phyloP scores from a whole-genome alignment of 2,888 invertebrate species.

The Drosophila anomalata region DNA sequence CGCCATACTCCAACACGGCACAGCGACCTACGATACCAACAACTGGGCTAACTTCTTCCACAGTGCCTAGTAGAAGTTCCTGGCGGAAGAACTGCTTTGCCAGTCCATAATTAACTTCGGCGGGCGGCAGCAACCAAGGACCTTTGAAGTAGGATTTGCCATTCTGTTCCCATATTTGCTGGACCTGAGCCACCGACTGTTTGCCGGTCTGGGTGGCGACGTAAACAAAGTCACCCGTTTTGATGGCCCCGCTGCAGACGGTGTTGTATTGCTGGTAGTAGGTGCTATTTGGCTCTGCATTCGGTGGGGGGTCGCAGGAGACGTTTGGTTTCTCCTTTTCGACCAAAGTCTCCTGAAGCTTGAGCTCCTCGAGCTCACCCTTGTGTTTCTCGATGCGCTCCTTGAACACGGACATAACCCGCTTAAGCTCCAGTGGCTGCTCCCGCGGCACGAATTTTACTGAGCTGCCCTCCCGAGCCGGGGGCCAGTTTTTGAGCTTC shows the following conservation, averaged over 20 bases:
- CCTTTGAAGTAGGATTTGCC: conserved; percentile 97
- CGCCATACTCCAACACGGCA: conserved; percentile 94
- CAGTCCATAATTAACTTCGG: conserved; percentile 92
- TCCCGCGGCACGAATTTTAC: conserved; percentile 88
- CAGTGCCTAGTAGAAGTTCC: conserved; percentile 95
- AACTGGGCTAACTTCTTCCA: conserved; percentile 95
- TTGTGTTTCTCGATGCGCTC: conserved; percentile 95
- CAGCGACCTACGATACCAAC: conserved; percentile 96
- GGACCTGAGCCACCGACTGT: conserved; percentile 96
- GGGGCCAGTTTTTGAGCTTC: conserved; percentile 93
- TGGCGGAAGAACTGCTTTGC: conserved; percentile 94
- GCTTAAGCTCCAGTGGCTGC: conserved; percentile 91
- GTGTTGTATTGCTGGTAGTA: conserved; percentile 98
- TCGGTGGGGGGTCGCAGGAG: conserved; percentile 86
- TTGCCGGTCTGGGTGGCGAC: conserved; percentile 95
- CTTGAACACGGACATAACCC: conserved; percentile 96
- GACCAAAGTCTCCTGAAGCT: conserved; percentile 91
- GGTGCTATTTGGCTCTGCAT: conserved; percentile 90
- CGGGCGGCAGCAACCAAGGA: conserved; percentile 95
- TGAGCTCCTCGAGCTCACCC: conserved; percentile 93
- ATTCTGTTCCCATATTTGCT: conserved; percentile 97
- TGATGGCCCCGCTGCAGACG: conserved; percentile 91
- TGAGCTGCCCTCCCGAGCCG: conserved; percentile 86
- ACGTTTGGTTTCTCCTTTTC: conserved; percentile 96
- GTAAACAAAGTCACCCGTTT: conserved; percentile 97